These are phyloP conservation scores for Ahaetulla prasina DNA, from an alignment of 2,113 vertebrate species.

Conservation along the genomic window DNA sequence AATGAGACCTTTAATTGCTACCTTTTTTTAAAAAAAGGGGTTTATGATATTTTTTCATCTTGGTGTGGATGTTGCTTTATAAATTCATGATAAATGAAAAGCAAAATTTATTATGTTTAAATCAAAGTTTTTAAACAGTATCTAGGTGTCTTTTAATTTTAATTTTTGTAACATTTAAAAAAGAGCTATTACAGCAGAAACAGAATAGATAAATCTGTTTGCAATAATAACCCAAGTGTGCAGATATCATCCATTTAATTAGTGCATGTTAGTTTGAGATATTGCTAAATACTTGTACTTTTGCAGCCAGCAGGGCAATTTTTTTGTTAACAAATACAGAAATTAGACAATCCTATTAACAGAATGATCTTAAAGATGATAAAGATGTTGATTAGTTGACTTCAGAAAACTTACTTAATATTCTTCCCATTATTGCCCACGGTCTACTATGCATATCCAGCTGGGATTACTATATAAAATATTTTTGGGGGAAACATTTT, in stretches of 20 bases:
- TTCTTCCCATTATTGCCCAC: neutral
- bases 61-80: neutral
- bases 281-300: neutral
- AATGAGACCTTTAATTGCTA: neutral
- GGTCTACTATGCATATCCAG: neutral
- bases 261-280: neutral
- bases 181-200: neutral
- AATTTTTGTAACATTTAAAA: neutral
- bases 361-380: neutral
- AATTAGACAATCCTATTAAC: neutral
- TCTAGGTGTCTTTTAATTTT: neutral
- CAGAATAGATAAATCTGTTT: neutral
- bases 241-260: neutral
- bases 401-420: neutral
- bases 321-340: neutral
- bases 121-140: neutral
- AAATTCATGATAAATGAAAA: neutral
- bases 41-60: neutral
- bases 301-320: neutral
- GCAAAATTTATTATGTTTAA: neutral
- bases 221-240: neutral
- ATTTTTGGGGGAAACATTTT: neutral
- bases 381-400: neutral
- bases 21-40: neutral
- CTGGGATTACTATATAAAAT: neutral